These are phyloP conservation scores for Epizoanthus stellaris DNA, from an alignment of 92 coral and sea anemone genomes.

Conservation along the genomic window DNA sequence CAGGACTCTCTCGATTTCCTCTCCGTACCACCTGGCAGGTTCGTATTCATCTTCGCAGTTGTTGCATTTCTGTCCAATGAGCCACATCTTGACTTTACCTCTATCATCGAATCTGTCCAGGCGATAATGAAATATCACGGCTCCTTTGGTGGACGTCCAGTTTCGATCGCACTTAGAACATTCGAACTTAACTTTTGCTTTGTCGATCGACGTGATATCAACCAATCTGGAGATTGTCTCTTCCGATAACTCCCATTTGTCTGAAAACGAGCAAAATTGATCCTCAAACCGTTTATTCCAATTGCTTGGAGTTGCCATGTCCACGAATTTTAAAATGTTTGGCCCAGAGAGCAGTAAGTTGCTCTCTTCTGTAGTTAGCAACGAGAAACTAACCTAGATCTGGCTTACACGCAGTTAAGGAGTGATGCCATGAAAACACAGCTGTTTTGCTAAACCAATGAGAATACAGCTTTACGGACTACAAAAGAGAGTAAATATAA, in stretches of 20 bases:
- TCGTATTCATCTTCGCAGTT: not conserved
- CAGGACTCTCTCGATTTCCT: constrained; percentile 14
- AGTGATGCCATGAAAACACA: no score
- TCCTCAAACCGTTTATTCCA: not conserved
- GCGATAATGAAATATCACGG: constrained; percentile 38
- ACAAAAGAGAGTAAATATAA: no score
- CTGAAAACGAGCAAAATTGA: not conserved
- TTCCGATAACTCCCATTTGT: constrained; percentile 12
- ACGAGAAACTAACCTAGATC: no score
- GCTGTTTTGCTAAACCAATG: no score
- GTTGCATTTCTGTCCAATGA: constrained; percentile 33
- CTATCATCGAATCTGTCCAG: not conserved
- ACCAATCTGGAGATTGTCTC: not conserved
- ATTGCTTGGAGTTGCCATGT: not conserved
- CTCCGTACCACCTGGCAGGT: constrained; percentile 23
- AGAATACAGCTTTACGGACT: no score
- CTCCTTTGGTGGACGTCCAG: constrained; percentile 44
- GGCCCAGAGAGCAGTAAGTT: no score
- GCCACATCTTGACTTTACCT: constrained; percentile 33
- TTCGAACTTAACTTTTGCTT: constrained; percentile 16
- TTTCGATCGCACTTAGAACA: constrained; percentile 7
- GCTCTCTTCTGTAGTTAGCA: no score
- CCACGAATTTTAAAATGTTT: no score
- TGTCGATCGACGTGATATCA: constrained; percentile 25
- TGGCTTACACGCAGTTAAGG: no score